Percentiles rank a stretch among this genome's conserved stretches.
Evolutionary conservation across 2,888 invertebrate species (phyloP).

Genomic region (Agrilus mali): DNA sequence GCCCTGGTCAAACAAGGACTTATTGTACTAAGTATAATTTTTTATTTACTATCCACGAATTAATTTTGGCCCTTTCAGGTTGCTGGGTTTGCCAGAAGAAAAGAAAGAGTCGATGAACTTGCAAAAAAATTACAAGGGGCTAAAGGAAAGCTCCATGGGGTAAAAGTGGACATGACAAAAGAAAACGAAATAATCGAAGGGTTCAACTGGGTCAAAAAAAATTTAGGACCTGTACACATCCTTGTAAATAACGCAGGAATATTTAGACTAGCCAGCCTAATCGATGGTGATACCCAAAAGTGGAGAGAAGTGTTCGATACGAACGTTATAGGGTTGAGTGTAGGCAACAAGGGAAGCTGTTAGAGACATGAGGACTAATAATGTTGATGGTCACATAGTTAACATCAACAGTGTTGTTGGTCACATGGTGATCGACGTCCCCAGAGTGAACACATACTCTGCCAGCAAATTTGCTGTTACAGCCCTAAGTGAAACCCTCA

Average conservation of each 20-base stretch:
- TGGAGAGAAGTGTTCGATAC: conserved; percentile 17
- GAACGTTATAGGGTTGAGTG: conserved; percentile 17
- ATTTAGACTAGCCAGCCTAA: conserved; percentile 9
- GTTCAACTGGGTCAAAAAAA: conserved; percentile 12
- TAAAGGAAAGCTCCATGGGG: conserved; percentile 12
- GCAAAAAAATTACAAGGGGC: conserved; percentile 6
- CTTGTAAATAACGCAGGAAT: conserved; percentile 18
- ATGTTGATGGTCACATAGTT: conserved; percentile 16
- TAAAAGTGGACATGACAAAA: conserved; percentile 14
- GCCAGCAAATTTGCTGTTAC: conserved; percentile 26
- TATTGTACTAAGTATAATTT: conserved; percentile 9
- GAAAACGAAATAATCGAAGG: conserved; percentile 15
- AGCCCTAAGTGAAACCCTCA: conserved; percentile 26
- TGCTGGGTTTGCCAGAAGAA: conserved; percentile 18
- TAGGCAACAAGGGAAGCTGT: conserved; percentile 19
- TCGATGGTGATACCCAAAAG: conserved; percentile 13
- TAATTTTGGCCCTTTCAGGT: conserved; percentile 11
- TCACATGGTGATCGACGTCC: conserved; percentile 17
- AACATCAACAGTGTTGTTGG: conserved; percentile 19
- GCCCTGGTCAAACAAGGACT: conserved; percentile 13
- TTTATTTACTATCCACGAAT: neutral
- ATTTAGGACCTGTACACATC: conserved; percentile 14
- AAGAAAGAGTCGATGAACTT: conserved; percentile 14
- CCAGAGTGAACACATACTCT: conserved; percentile 19
- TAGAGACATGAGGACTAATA: conserved; percentile 12